phyloP scores from a whole-genome alignment of 2,888 invertebrate species.

The Chymomyza procnemis region DNA sequence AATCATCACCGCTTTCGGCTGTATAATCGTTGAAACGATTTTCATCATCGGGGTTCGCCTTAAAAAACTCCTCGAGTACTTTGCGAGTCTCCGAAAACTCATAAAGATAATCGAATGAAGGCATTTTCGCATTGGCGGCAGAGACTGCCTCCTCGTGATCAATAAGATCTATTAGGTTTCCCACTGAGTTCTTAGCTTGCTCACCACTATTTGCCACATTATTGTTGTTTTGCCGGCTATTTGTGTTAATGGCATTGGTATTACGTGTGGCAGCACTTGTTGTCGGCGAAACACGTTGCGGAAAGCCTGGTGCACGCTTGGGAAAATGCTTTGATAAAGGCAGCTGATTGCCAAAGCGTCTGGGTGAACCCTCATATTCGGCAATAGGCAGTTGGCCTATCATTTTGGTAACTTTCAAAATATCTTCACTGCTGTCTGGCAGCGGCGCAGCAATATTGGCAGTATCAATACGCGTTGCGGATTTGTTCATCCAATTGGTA shows the following conservation, averaged over 20 bases:
- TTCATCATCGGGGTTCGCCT: conserved; percentile 83
- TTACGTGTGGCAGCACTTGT: conserved; percentile 36
- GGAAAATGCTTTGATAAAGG: conserved; percentile 79
- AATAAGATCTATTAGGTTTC: conserved; percentile 71
- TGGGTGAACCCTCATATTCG: conserved; percentile 93
- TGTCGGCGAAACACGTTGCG: conserved; percentile 81
- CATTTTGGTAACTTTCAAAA: conserved; percentile 78
- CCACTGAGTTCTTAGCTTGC: conserved; percentile 53
- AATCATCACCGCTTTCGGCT: conserved; percentile 76
- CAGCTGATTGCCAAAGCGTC: conserved; percentile 85
- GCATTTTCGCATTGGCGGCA: conserved; percentile 73
- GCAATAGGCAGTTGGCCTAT: conserved; percentile 86
- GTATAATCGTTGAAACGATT: conserved; percentile 78
- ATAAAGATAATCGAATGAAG: conserved; percentile 92
- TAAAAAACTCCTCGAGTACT: conserved; percentile 94
- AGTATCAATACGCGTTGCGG: conserved; percentile 29
- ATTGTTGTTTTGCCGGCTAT: conserved; percentile 34
- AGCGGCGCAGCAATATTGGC: conserved; percentile 1
- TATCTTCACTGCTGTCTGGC: conserved; percentile 67
- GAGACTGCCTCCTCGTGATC: conserved; percentile 39
- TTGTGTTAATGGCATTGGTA: conserved; percentile 29
- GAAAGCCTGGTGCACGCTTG: conserved; percentile 89
- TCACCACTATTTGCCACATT: conserved; percentile 29
- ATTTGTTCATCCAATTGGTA: conserved; percentile 76
- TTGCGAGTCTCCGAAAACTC: conserved; percentile 95